phyloP scores from a whole-genome alignment of 1,140 invertebrate genomes.

The Wiebesia pumilae region DNA sequence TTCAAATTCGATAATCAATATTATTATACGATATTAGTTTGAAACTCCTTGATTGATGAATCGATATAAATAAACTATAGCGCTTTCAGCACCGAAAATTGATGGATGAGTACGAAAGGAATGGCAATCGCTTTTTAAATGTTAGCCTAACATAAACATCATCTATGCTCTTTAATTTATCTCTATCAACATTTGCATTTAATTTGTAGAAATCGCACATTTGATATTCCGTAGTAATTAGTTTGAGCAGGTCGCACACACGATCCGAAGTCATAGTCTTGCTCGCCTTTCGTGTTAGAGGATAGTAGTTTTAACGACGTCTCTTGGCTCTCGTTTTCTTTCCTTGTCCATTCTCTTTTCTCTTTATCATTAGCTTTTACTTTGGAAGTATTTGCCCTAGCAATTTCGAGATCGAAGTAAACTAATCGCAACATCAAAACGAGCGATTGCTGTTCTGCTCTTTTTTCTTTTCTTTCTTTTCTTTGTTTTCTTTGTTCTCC shows the following conservation, averaged over 20 bases:
- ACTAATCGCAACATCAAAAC: constrained; percentile 63
- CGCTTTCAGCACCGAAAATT: too few species aligned
- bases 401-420: constrained; percentile 56
- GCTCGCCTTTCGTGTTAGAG: constrained; percentile 27
- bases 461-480: background rate
- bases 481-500: background rate
- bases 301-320: constrained; percentile 42
- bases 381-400: background rate
- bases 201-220: constrained; percentile 37
- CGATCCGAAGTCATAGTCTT: background rate
- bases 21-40: too few species aligned
- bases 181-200: constrained; percentile 41
- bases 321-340: background rate
- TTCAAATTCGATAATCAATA: too few species aligned
- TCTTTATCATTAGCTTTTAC: background rate
- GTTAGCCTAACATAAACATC: background rate
- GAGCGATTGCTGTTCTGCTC: constrained; percentile 59
- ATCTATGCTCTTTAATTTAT: background rate
- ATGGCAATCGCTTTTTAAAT: too few species aligned
- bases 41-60: too few species aligned
- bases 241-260: constrained; percentile 8
- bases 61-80: too few species aligned
- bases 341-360: constrained; percentile 21
- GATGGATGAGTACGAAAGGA: too few species aligned
- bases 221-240: constrained; percentile 46